Base-by-base conservation (phyloP, 2,797 vertebrate species). In the Hybognathus amarus region DNA sequence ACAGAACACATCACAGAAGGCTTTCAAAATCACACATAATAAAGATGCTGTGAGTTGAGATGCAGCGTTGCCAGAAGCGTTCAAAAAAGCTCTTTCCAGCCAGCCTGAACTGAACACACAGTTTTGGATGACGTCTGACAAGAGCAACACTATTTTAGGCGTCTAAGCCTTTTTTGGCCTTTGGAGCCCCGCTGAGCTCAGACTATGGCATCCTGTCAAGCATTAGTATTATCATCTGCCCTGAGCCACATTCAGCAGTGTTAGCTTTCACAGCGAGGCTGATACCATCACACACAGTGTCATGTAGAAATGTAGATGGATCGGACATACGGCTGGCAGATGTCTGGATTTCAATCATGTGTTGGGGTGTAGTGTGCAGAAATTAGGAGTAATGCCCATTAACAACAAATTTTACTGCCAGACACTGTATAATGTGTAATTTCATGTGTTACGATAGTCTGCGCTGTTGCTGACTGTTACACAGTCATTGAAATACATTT, bases 21-120 rank as follows among this genome's bases (percentile, higher is more conserved):
- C 86, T 91, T 88, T 91, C 84, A 91, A 93, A 88, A 87, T 90
- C 89, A 76, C 92, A 93, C 93, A 90, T 93, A 90, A 90, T 93
- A 91, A 93, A 93, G 86, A 88, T 80, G 63, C 81, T 68, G 87
- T 22, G 89, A 90, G 85, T 20, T 54, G 22, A 75, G 54, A 50
- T 76, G 71, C 70, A 17, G 76, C 33, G 3, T 77, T 89, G 90
- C 89, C 89, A 83, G 85, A 76, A 87, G 85, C 83, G 87, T 89
- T 91, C 85, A 81, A 89, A 91, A 91, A 85, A 22, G 54, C 64
- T 64, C 2, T 13, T 30, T 80, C 63, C 17, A 64, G 40, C 82
- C 63, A 75, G 70, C 77, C 22, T 78, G 67, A 82, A 82, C 71
- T 52, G 56, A 82, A 76, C 82, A 40, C 59, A 68, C 36, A 67